phyloP scores from a whole-genome alignment of 2,113 vertebrate genomes.

The Arenaria interpres region DNA sequence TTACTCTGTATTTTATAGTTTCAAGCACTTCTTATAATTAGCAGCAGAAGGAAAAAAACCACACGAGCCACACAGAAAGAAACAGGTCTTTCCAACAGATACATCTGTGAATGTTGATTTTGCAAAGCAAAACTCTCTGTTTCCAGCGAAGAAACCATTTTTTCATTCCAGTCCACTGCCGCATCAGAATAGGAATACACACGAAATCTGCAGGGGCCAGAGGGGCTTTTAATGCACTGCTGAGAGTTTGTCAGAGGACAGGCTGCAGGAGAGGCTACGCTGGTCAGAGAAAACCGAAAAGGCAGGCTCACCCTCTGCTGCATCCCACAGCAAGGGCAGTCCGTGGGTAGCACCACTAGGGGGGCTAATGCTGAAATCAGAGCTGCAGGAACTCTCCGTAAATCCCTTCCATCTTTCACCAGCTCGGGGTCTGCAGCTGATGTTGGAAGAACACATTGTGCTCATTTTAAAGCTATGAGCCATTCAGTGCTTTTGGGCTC shows the following conservation, averaged over 20 bases:
- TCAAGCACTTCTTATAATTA: neutral
- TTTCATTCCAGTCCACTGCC: neutral
- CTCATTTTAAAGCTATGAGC: fast-evolving
- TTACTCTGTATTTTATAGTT: neutral
- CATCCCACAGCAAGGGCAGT: neutral
- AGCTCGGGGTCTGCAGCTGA: neutral
- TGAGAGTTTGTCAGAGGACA: neutral
- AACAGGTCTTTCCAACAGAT: neutral
- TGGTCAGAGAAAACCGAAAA: neutral
- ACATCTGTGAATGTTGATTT: neutral
- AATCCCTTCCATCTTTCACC: neutral
- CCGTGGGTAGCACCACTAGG: neutral
- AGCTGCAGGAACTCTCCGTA: neutral
- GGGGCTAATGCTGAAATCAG: neutral
- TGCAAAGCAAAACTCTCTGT: neutral
- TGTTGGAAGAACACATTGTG: fast-evolving
- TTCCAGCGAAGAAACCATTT: neutral
- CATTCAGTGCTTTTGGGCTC: neutral
- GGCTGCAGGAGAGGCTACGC: neutral
- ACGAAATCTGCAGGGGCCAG: neutral
- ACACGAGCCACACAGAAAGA: neutral
- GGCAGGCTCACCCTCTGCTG: neutral
- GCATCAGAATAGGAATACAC: neutral
- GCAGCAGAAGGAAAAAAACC: neutral
- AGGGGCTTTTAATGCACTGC: neutral